Conservation (phyloP, 2,113 vertebrate genomes). For the Macaca mulatta region DNA sequence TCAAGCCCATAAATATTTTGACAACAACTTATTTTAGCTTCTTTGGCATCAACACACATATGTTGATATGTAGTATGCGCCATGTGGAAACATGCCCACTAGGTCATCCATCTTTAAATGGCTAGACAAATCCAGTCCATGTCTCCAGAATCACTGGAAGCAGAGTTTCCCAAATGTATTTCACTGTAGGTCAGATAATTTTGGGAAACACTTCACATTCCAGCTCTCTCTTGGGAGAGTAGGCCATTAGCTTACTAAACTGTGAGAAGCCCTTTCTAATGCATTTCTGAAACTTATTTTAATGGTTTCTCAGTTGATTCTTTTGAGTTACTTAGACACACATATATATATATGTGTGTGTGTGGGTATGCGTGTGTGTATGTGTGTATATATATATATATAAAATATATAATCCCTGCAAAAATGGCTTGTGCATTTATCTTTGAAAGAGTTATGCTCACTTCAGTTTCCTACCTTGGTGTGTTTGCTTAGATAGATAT, state of each 20-base stretch:
- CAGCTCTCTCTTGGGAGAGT: background rate
- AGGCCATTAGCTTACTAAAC: background rate
- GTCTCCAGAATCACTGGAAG: background rate
- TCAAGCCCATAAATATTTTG: constrained; percentile 57
- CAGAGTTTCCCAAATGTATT: background rate
- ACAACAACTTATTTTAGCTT: constrained; percentile 49
- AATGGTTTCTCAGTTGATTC: background rate
- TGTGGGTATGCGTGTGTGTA: too few relatives aligned
- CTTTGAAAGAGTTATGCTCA: background rate
- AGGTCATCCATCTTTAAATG: background rate
- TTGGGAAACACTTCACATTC: background rate
- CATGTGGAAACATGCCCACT: background rate
- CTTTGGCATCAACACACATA: constrained; percentile 20
- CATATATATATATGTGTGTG: background rate
- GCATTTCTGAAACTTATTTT: background rate
- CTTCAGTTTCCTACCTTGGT: background rate
- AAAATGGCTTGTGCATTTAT: background rate
- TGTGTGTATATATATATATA: too few relatives aligned
- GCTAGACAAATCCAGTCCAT: background rate
- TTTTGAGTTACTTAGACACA: background rate
- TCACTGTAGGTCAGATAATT: background rate
- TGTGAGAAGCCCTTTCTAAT: background rate
- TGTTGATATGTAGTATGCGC: background rate
- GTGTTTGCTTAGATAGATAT: background rate
- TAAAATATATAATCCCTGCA: background rate